Base-by-base conservation (phyloP, 2,888 invertebrate genomes). In the Polyploca ridens region DNA sequence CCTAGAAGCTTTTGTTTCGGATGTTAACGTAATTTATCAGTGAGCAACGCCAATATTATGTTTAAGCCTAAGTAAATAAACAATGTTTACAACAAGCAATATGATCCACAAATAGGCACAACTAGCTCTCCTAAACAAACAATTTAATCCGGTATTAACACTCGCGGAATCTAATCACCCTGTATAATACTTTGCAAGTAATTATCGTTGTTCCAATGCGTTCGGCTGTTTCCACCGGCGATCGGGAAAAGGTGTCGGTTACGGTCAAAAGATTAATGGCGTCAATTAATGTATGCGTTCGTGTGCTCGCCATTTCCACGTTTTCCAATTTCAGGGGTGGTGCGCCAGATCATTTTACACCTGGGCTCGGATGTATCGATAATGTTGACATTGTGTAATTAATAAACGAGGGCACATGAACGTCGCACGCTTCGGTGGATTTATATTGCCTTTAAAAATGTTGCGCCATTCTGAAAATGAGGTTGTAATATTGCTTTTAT, bases 201-300 rank as follows among this genome's bases (percentile, higher is more conserved):
- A 72, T 72, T 72, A 68, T 41, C 44, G 38, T 46, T 63, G 64
- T 66, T 73, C 70, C 68, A 68, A 19, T 10, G 46, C 46, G 33
- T 63, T 77, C 76, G 76, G 66, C 33, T 57, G 49, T 65, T 72
- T 73, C 64, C 76, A 74, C 67, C 61, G 11, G 19, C 19, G 16
- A 41, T 61, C 61, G 61, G 61, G 61, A 64, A 68, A 69, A 75
- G 78, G 80, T 79, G 79, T 84, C 79, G 78, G 83, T 80, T 82
- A 76, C 83, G 82, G 85, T 83, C 81, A 82, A 80, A 84, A 90
- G 89, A 92, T 90, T 87, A 89, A 91, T 90, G 87, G 79, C 71
- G 70, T 78, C 87, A 88, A 90, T 90, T 90, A 91, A 82, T 81
- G 75, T 74, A 69, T 75, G 73, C 77, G 78, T 72, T 77, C 81